Percentiles rank a stretch among this genome's conserved stretches.
Evolutionary conservation across 2,113 vertebrate genomes (phyloP).

Genomic region (Clinocottus analis): DNA sequence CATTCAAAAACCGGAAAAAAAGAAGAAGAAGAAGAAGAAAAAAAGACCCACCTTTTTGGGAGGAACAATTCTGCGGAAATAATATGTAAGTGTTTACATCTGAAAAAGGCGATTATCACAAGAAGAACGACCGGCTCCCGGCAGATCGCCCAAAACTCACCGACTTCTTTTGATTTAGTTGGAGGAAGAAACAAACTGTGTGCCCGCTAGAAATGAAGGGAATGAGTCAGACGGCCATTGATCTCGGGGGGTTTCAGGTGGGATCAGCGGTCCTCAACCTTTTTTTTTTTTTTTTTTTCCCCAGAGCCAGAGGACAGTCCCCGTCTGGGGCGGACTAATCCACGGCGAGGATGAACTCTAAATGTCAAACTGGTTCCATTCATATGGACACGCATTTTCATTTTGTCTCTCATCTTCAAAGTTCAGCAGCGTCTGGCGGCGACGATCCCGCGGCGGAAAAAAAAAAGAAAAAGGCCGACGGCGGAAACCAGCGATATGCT

Average conservation of each 20-base stretch:
- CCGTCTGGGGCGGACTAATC: neutral
- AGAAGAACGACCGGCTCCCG: neutral
- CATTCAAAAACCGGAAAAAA: neutral
- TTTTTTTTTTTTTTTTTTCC: no score
- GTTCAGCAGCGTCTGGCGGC: neutral
- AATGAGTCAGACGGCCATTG: slow-evolving; percentile 17
- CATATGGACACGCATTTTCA: neutral
- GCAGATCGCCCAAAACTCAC: slow-evolving; percentile 4
- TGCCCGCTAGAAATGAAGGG: slow-evolving; percentile 16
- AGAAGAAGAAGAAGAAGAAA: no score
- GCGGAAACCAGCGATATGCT: neutral
- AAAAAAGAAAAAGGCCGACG: neutral
- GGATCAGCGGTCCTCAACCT: slow-evolving; percentile 28
- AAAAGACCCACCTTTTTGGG: neutral
- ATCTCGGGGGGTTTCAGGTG: neutral
- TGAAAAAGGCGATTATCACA: neutral
- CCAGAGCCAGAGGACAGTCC: slow-evolving; percentile 5
- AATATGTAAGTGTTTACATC: neutral
- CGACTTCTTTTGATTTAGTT: neutral
- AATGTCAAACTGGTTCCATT: slow-evolving; percentile 28
- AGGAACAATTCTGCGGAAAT: neutral
- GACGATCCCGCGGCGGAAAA: no score
- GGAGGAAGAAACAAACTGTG: neutral
- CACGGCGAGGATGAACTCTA: slow-evolving; percentile 19
- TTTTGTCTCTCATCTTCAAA: neutral